Base-by-base conservation (phyloP, 2,888 invertebrate genomes). In the Hypsopygia costalis region DNA sequence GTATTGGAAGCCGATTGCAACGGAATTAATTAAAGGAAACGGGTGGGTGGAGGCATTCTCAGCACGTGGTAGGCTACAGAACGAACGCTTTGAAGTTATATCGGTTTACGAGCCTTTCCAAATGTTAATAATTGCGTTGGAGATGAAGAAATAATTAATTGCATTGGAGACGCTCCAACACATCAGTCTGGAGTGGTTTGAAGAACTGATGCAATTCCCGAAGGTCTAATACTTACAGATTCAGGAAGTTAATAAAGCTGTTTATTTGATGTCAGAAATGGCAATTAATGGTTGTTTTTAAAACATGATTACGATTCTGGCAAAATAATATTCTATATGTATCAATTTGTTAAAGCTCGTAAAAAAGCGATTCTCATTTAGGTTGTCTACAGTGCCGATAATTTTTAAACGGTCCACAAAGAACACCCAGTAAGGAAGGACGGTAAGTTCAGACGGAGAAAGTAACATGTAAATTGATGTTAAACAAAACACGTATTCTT, bases 21-120 rank as follows among this genome's bases (percentile, higher is more conserved):
- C 46, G 49, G 53, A 55, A 55, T 65, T 61, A 61, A 69, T 68
- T 65, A 60, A 61, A 57, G 58, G 58, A 62, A 60, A 54, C 55
- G 55, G 51, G 54, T 49, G 50, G 57, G 54, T 55, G 49, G 54
- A 52, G 48, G 60, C 49, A 55, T 62, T 58, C 52, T 39, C 48
- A 49, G 45, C 51, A 46, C 33, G 49, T 34, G 44, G 41, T 37
- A 36, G 51, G 53, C 51, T 46, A 49, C 52, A 58, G 62, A 61
- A 58, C 47, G 47, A 44, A 44, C 47, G 62, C 58, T 76, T 74
- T 74, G 70, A 77, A 62, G 69, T 55, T 60, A 51, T 62, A 63
- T 71, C 59, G 48, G 57, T 67, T 74, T 70, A 70, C 71, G 58
- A 62, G 52, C 52, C 45, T 64, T 63, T 55, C 47, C 46, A 55